Base-by-base conservation (phyloP, 2,888 invertebrate genomes). In the Hirudinaria manillensis region DNA sequence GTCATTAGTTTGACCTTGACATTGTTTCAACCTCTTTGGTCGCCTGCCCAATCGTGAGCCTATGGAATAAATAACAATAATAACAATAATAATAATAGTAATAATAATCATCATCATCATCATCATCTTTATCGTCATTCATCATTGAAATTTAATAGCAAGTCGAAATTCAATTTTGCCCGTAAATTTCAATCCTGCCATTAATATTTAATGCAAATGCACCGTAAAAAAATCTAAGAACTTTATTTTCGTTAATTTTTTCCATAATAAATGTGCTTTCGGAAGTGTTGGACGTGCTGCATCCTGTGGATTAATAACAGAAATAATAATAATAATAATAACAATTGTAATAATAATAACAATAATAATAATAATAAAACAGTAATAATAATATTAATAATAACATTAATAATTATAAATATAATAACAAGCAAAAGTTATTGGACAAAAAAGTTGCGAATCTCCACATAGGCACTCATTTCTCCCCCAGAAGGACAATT, bases 1-100 rank as follows among this genome's bases (percentile, higher is more conserved):
- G 61, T 61, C 61, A 29, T 61, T 61, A 7, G 61, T 61, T n/a
- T 61, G 61, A 61, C 61, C 61, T 24, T 75, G 75, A 45, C 72
- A 71, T 34, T 71, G 66, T 66, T 75, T 75, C 65, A 75, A 72
- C 56, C 72, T 38, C 32, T 75, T 75, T 21, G 75, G 75, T 32
- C 75, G 71, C 29, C 75, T 71, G n/a, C 75, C 75, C 51, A 75
- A 66, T 29, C 75, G 27, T 7, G 75, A 75, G 16, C 75, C 75
- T 75, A 38, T 7, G 45, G 13, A 32, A 51, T 27, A 61, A 66
- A 74, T 29, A 10, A 65, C 21, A 16, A 53, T 53, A 19, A 53
- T 19, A 21, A 53, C 53, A 21, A 21, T 53, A 21, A 53, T 21
- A 21, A 53, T 21, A 21, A 53, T 53, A 21, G 21, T 19, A 53